Percentiles rank a stretch among this genome's conserved stretches.
Evolutionary conservation across 2,888 invertebrate species (phyloP).

Genomic region (Ommatoiulus sabulosus): DNA sequence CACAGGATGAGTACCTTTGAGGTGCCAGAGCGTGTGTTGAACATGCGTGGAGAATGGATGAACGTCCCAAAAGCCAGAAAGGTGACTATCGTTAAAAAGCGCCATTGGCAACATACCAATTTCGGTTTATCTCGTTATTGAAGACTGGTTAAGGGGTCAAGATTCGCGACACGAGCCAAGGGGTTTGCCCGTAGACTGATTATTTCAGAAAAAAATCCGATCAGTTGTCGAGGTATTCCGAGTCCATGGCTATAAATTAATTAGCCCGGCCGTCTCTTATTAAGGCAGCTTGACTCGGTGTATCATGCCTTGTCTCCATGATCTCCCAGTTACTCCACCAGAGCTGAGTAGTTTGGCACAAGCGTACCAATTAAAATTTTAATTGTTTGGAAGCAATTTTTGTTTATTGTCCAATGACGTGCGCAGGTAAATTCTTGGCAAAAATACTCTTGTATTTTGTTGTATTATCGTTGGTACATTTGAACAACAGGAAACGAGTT

Average conservation of each 20-base stretch:
- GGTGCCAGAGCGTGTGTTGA: too few relatives aligned
- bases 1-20: too few relatives aligned
- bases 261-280: neutral
- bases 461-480: neutral
- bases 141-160: constrained; percentile 19
- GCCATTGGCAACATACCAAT: neutral
- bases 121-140: neutral
- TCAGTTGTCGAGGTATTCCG: neutral
- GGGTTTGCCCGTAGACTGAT: neutral
- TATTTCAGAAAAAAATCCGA: neutral
- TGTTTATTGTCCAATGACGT: neutral
- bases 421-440: neutral
- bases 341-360: constrained; percentile 10
- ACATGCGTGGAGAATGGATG: too few relatives aligned
- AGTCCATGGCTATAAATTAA: constrained; percentile 15
- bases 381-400: constrained; percentile 2
- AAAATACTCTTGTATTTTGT: neutral
- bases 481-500: neutral
- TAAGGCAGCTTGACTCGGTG: neutral
- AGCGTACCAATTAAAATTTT: neutral
- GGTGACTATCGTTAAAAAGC: neutral
- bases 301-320: neutral
- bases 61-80: neutral
- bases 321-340: neutral
- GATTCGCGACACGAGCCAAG: neutral